Conservation (phyloP, 2,888 invertebrate genomes). For the Corythucha ciliata region DNA sequence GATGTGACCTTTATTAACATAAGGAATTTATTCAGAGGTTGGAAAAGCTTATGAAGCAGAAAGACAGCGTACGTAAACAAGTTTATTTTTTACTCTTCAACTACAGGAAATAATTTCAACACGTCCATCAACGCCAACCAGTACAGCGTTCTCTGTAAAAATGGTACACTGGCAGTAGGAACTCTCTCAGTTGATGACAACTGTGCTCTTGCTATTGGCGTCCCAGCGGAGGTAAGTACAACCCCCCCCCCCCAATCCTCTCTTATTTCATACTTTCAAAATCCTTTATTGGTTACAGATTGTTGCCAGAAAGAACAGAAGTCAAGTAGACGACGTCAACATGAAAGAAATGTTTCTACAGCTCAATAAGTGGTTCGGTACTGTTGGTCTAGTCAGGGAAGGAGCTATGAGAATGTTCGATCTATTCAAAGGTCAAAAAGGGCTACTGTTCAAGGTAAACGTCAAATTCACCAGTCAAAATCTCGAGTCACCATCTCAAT, state of each 20-base stretch:
- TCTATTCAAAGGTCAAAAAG: slow-evolving; percentile 45
- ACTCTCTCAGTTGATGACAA: slow-evolving; percentile 47
- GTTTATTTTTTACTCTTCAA: slow-evolving; percentile 1
- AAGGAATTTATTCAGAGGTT: slow-evolving; percentile 11
- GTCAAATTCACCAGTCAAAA: neutral
- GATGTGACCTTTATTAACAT: slow-evolving; percentile 22
- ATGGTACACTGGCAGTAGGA: slow-evolving; percentile 46
- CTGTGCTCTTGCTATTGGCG: slow-evolving; percentile 30
- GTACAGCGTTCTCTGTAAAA: slow-evolving; percentile 51
- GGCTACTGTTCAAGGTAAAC: slow-evolving; percentile 44
- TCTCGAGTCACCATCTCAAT: neutral
- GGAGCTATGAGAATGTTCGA: slow-evolving; percentile 46
- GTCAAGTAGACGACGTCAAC: slow-evolving; percentile 32
- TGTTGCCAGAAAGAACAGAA: slow-evolving; percentile 35
- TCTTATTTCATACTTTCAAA: slow-evolving; percentile 2
- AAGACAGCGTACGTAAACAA: neutral
- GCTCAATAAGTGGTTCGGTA: slow-evolving; percentile 48
- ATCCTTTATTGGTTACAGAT: slow-evolving; percentile 36
- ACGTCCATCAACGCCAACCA: slow-evolving; percentile 32
- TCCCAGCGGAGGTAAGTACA: slow-evolving; percentile 35
- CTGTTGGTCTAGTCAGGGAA: slow-evolving; percentile 26
- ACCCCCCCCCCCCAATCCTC: neutral
- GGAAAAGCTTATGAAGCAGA: neutral
- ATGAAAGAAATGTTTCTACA: slow-evolving; percentile 42
- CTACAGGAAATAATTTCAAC: slow-evolving; percentile 3